Evolutionary conservation across 2,888 invertebrate species (phyloP).

Genomic region (Cartodere bifasciata): DNA sequence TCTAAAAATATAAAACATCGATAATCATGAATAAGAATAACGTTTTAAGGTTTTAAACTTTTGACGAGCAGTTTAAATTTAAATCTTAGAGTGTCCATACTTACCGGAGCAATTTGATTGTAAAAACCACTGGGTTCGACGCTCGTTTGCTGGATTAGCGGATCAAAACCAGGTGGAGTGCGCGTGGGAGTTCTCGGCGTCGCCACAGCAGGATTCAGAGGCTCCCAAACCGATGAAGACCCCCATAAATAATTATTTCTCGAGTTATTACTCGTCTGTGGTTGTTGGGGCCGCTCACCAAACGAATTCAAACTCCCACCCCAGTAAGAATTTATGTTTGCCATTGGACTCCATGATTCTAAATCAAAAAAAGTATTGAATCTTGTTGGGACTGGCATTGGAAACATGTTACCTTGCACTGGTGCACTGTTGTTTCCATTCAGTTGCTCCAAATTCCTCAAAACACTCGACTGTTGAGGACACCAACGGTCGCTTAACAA

Average conservation of each 20-base stretch:
- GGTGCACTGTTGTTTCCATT: too few relatives aligned
- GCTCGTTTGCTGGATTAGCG: conserved; percentile 15
- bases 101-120: too few relatives aligned
- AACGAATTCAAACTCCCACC: conserved; percentile 21
- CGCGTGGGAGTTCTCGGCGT: conserved; percentile 28
- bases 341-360: conserved; percentile 5
- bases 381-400: too few relatives aligned
- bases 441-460: too few relatives aligned
- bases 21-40: conserved; percentile 1
- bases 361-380: conserved; percentile 7
- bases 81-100: too few relatives aligned
- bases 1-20: neutral
- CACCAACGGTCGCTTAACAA: too few relatives aligned
- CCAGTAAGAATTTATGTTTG: conserved; percentile 18
- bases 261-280: conserved; percentile 13
- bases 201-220: conserved; percentile 26
- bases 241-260: conserved; percentile 31
- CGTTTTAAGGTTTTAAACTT: neutral
- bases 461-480: too few relatives aligned
- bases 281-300: conserved; percentile 20
- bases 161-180: conserved; percentile 32
- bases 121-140: too few relatives aligned
- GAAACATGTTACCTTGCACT: too few relatives aligned
- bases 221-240: conserved; percentile 33
- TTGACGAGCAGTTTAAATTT: too few relatives aligned